Conservation (phyloP, 2,113 vertebrate genomes). For the Tetrao urogallus region DNA sequence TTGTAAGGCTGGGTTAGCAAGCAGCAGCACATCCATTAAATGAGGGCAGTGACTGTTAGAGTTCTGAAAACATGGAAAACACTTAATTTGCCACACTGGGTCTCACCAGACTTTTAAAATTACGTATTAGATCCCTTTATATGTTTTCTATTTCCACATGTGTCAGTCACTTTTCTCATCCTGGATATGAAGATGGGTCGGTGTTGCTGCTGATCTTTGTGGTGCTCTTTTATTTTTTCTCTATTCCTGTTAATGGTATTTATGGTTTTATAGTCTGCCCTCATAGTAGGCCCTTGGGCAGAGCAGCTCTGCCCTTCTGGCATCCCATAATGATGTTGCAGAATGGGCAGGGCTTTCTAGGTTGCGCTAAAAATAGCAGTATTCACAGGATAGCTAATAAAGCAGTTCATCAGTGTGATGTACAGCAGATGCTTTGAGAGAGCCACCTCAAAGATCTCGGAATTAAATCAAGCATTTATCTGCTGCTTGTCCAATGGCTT, state of each 20-base stretch:
- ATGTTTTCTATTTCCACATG: background rate
- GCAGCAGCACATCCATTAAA: conserved; percentile 16
- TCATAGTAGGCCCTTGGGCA: background rate
- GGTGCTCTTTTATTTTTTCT: background rate
- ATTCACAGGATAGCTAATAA: background rate
- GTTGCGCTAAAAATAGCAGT: background rate
- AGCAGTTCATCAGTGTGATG: conserved; percentile 30
- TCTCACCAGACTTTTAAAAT: background rate
- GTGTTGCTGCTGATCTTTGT: background rate
- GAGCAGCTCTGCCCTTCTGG: background rate
- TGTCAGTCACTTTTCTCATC: background rate
- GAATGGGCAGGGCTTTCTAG: background rate
- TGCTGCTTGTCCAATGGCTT: conserved; percentile 28
- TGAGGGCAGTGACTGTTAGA: background rate
- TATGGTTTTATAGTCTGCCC: background rate
- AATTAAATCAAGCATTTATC: conserved; percentile 54
- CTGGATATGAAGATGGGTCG: background rate
- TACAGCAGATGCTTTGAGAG: conserved; percentile 34
- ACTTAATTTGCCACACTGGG: background rate
- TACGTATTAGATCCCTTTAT: background rate
- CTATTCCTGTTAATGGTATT: background rate
- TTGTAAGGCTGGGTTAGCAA: conserved; percentile 2
- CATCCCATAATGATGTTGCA: background rate
- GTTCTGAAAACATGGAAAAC: background rate
- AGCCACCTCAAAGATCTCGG: conserved; percentile 26